A percentile compares a stretch with the other conserved stretches of the same genome.
phyloP scores from a whole-genome alignment of 2,113 vertebrate species.

The Paratilapia polleni region DNA sequence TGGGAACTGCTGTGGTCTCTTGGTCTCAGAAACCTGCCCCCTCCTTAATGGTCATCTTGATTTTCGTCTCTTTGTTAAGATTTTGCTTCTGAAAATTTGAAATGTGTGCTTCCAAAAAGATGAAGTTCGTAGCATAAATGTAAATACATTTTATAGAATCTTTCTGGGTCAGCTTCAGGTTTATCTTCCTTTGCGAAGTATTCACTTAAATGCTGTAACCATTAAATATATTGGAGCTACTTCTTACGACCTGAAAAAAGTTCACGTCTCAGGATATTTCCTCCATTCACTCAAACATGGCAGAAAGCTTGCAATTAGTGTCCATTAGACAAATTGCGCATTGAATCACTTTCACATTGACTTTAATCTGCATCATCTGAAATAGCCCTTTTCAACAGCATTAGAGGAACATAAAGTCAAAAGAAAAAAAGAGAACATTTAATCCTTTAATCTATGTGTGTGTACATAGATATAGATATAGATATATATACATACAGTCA shows the following conservation, averaged over 20 bases:
- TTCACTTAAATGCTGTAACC: not conserved
- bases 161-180: no score
- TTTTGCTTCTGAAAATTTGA: not conserved
- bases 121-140: no score
- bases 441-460: no score
- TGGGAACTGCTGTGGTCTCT: not conserved
- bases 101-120: not conserved
- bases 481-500: no score
- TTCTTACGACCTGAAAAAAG: not conserved
- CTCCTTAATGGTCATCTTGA: not conserved
- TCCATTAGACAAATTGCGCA: not conserved
- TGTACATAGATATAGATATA: no score
- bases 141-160: no score
- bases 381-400: not conserved
- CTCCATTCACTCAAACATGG: not conserved
- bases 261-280: not conserved
- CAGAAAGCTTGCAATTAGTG: not conserved
- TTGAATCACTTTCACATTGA: not conserved
- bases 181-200: no score
- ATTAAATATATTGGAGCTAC: not conserved
- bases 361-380: not conserved
- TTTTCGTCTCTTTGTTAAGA: not conserved
- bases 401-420: not conserved
- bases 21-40: not conserved
- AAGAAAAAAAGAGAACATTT: not conserved